phyloP scores from a whole-genome alignment of 2,888 invertebrate species.

The Thereva unica region DNA sequence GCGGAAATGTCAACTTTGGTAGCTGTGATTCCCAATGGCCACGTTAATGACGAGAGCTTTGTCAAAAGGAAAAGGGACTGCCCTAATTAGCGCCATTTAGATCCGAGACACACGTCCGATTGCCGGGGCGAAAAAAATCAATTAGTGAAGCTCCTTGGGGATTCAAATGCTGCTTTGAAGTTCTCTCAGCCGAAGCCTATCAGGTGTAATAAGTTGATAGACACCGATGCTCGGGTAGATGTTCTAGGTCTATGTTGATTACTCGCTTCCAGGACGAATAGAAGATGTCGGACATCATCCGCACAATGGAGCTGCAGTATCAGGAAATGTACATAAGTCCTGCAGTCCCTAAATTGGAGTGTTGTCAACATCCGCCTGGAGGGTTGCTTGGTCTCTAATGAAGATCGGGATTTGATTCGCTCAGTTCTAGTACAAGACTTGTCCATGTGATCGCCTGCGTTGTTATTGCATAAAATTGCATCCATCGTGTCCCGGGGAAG shows the following conservation, averaged over 20 bases:
- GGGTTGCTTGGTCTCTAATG: conserved; percentile 3
- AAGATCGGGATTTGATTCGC: conserved; percentile 21
- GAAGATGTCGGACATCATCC: too few species aligned
- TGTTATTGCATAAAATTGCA: conserved; percentile 26
- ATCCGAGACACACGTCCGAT: conserved; percentile 7
- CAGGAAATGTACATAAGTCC: too few species aligned
- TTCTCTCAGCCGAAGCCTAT: neutral
- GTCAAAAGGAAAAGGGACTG: conserved; percentile 19
- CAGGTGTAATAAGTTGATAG: neutral
- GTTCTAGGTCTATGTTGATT: conserved; percentile 2
- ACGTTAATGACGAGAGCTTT: conserved; percentile 1
- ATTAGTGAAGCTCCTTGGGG: conserved; percentile 10
- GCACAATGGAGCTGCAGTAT: too few species aligned
- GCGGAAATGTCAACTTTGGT: conserved; percentile 26
- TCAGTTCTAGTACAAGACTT: conserved; percentile 13
- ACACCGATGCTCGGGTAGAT: conserved; percentile 9
- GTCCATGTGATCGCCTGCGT: conserved; percentile 4
- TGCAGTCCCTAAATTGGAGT: too few species aligned
- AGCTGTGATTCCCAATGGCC: conserved; percentile 13
- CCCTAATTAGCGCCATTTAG: conserved; percentile 22
- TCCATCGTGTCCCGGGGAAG: neutral
- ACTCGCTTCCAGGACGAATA: conserved; percentile 1
- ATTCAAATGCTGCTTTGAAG: conserved; percentile 10
- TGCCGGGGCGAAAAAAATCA: neutral
- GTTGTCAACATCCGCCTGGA: too few species aligned